A percentile compares a stretch with the other conserved stretches of the same genome.
These are phyloP conservation scores for Anniella stebbinsi DNA, from an alignment of 2,797 vertebrate species.

Conservation along the genomic window DNA sequence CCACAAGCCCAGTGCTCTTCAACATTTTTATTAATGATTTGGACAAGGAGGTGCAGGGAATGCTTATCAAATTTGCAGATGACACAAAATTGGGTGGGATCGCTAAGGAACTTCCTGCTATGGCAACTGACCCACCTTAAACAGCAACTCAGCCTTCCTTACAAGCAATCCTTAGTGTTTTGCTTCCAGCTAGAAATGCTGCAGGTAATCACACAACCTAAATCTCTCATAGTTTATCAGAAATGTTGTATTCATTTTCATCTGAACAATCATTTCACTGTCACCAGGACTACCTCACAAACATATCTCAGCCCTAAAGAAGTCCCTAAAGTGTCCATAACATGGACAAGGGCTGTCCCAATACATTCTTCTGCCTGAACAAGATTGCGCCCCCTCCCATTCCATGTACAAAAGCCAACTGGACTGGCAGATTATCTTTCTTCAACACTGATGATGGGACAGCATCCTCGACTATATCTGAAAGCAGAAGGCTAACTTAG, in stretches of 20 bases:
- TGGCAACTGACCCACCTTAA: neutral
- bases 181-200: neutral
- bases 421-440: too few species aligned
- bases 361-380: too few species aligned
- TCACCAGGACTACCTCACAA: neutral
- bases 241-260: neutral
- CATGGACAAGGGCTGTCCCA: neutral
- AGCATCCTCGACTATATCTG: too few species aligned
- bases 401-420: too few species aligned
- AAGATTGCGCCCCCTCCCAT: too few species aligned
- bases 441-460: too few species aligned
- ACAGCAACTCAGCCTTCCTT: neutral
- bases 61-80: too few species aligned
- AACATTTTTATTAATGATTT: too few species aligned
- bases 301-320: slow-evolving; percentile 20
- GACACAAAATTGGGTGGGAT: too few species aligned
- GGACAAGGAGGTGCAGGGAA: too few species aligned
- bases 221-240: neutral
- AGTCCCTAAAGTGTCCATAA: neutral
- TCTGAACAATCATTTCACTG: neutral
- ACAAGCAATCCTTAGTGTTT: neutral
- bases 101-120: neutral
- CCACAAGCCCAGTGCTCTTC: too few species aligned
- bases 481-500: too few species aligned
- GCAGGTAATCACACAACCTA: neutral